Percentiles rank a stretch among this genome's conserved stretches.
Conservation (phyloP, 1,140 invertebrate species). For the Sipha flava region DNA sequence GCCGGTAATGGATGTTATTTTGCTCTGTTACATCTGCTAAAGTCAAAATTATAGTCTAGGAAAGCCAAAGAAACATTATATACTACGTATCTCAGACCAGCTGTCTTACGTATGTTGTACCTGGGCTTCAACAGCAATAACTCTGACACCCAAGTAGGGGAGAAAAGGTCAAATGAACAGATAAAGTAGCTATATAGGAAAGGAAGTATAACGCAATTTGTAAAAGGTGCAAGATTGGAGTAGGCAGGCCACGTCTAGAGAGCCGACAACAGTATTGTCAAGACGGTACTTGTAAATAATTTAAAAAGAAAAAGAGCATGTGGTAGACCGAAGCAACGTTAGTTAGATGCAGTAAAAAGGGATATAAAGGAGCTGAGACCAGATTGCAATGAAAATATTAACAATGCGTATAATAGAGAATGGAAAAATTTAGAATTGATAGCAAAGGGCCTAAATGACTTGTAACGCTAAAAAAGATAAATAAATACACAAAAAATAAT, state of each 20-base stretch:
- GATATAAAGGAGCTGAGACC: too few relatives aligned
- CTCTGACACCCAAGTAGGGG: not conserved
- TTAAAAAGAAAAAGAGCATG: not conserved
- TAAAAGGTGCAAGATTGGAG: not conserved
- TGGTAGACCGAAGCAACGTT: not conserved
- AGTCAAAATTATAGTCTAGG: too few relatives aligned
- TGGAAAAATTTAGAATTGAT: not conserved
- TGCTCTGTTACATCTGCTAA: too few relatives aligned
- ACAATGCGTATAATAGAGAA: too few relatives aligned
- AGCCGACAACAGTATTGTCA: not conserved
- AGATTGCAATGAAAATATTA: not conserved
- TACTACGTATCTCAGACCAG: too few relatives aligned
- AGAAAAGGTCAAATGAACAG: not conserved
- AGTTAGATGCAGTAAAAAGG: too few relatives aligned
- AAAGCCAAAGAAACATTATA: too few relatives aligned
- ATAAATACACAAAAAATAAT: too few relatives aligned
- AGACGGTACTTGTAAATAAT: not conserved
- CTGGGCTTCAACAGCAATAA: not conserved
- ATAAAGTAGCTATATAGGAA: not conserved
- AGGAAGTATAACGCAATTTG: slow-evolving; percentile 4
- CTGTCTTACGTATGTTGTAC: not conserved
- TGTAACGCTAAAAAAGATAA: not conserved
- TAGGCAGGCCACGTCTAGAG: not conserved
- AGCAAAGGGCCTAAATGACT: not conserved
- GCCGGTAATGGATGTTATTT: not conserved